Percentiles rank a stretch among this genome's conserved stretches.
Evolutionary conservation across 53 echinoderm and acorn worm species (phyloP).

Genomic region (Pentamera pediparva): DNA sequence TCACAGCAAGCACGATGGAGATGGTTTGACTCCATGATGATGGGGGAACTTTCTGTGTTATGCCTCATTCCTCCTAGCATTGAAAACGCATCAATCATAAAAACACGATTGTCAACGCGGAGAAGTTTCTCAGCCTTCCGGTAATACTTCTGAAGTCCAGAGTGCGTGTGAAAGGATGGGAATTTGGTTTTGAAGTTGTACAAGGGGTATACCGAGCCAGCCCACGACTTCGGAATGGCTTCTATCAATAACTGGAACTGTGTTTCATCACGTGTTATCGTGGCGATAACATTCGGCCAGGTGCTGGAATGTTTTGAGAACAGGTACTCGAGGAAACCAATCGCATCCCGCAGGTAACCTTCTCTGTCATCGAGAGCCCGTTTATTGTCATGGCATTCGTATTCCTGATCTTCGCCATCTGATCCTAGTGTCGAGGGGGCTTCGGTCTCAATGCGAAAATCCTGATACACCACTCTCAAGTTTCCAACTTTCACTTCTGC

Average conservation of each 20-base stretch:
- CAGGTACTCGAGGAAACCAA: too few relatives aligned
- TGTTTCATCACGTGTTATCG: neutral
- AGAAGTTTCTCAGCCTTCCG: neutral
- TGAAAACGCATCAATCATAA: neutral
- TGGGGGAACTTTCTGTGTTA: neutral
- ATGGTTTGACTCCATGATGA: neutral
- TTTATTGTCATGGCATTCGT: conserved; percentile 12
- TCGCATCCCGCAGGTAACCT: neutral
- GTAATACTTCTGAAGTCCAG: neutral
- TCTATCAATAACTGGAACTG: neutral
- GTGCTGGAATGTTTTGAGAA: neutral
- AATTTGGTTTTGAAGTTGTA: neutral
- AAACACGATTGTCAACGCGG: neutral
- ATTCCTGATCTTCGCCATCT: neutral
- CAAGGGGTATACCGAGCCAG: neutral
- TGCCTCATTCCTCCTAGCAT: neutral
- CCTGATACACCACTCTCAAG: neutral
- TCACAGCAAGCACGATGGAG: neutral
- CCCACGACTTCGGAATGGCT: neutral
- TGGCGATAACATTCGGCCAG: neutral
- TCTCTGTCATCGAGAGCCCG: too few relatives aligned
- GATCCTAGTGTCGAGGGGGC: neutral
- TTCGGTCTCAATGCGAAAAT: neutral
- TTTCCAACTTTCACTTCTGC: conserved; percentile 10
- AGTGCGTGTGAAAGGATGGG: neutral